A percentile compares a stretch with the other conserved stretches of the same genome.
Evolutionary conservation across 2,888 invertebrate genomes (phyloP).

Genomic region (Proisotoma minuta): DNA sequence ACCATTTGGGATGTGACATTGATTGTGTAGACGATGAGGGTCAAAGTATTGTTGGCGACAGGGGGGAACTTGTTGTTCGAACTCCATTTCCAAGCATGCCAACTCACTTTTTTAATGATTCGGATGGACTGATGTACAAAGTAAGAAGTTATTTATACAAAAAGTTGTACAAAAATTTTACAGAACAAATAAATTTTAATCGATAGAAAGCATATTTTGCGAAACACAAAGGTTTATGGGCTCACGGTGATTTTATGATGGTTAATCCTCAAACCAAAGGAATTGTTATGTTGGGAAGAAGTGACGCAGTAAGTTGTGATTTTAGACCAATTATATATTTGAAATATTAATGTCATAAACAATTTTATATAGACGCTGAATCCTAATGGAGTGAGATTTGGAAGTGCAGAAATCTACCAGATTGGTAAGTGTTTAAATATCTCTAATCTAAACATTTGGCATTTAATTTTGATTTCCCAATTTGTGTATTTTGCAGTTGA

Average conservation of each 20-base stretch:
- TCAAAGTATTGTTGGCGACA: conserved; percentile 52
- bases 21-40: conserved; percentile 54
- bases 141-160: conserved; percentile 37
- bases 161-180: too few relatives aligned
- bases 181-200: not conserved
- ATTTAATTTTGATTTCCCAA: too few relatives aligned
- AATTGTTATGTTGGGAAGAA: conserved; percentile 58
- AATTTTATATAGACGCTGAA: too few relatives aligned
- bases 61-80: conserved; percentile 57
- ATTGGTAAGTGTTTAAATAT: conserved; percentile 51
- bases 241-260: conserved; percentile 57
- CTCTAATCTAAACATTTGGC: not conserved
- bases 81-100: conserved; percentile 59
- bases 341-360: too few relatives aligned
- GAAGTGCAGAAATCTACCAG: conserved; percentile 59
- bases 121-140: conserved; percentile 52
- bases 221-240: conserved; percentile 55
- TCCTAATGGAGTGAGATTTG: conserved; percentile 59
- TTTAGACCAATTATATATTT: too few relatives aligned
- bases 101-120: conserved; percentile 55
- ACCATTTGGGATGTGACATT: conserved; percentile 56
- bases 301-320: too few relatives aligned
- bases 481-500: conserved; percentile 55
- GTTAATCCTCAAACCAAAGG: conserved; percentile 55
- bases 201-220: conserved; percentile 54